Percentiles rank a stretch among this genome's conserved stretches.
Conservation (phyloP, 2,113 vertebrate species). For the Chlorocebus sabaeus region DNA sequence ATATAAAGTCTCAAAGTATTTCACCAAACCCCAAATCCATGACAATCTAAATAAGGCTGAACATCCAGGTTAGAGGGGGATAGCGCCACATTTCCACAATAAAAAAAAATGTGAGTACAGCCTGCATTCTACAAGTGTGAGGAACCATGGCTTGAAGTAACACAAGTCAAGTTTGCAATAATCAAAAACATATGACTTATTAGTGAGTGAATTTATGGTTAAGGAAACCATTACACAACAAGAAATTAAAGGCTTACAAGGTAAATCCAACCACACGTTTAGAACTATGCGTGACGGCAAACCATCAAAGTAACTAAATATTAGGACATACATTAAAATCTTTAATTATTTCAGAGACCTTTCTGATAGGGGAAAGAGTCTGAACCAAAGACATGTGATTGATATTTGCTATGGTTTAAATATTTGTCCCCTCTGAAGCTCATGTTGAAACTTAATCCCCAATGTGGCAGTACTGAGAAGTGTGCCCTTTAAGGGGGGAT, state of each 20-base stretch:
- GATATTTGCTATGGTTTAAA: background rate
- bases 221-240: conserved; percentile 69
- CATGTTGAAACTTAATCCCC: background rate
- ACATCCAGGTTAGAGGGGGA: background rate
- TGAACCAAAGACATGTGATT: background rate
- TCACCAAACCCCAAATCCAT: background rate
- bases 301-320: conserved; percentile 50
- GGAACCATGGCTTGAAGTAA: conserved; percentile 40
- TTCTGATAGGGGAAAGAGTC: conserved; percentile 31
- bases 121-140: background rate
- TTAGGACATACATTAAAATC: background rate
- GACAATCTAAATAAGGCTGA: background rate
- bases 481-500: background rate
- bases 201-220: conserved; percentile 63
- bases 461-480: background rate
- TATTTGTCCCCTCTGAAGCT: background rate
- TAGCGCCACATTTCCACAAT: background rate
- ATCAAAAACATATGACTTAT: conserved; percentile 58
- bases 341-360: conserved; percentile 48
- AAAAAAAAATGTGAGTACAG: background rate
- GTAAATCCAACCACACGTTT: conserved; percentile 36
- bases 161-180: conserved; percentile 50
- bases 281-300: conserved; percentile 56
- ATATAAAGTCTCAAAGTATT: background rate
- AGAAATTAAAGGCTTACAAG: conserved; percentile 52